Percentiles rank a stretch among this genome's conserved stretches.
phyloP scores from a whole-genome alignment of 1,140 invertebrate species.

The Hycleus cichorii region DNA sequence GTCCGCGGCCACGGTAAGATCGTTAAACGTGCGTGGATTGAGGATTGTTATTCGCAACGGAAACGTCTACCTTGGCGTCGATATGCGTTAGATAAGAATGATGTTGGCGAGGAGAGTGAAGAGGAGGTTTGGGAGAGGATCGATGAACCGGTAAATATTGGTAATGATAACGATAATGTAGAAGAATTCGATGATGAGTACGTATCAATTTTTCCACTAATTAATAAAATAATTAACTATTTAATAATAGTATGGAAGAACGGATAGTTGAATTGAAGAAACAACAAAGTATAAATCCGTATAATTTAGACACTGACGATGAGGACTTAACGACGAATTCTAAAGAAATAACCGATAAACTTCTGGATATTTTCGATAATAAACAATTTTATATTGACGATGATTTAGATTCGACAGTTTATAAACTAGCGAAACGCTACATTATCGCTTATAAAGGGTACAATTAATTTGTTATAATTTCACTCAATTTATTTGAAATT shows the following conservation, averaged over 20 bases:
- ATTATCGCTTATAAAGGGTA: conserved; percentile 36
- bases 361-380: conserved; percentile 24
- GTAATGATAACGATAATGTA: conserved; percentile 5
- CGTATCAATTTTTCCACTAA: conserved; percentile 9
- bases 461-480: conserved; percentile 4
- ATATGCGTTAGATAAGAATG: conserved; percentile 49
- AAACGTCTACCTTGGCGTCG: conserved; percentile 66
- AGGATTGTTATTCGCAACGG: conserved; percentile 55
- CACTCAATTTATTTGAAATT: background rate
- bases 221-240: background rate
- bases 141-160: conserved; percentile 5
- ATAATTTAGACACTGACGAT: conserved; percentile 12
- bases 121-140: conserved; percentile 44
- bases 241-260: conserved; percentile 4
- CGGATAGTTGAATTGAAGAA: conserved; percentile 1
- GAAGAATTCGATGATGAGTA: conserved; percentile 17
- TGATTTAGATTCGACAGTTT: conserved; percentile 20
- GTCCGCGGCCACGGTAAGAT: conserved; percentile 63
- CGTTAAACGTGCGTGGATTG: conserved; percentile 70
- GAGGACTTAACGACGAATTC: background rate
- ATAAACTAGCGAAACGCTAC: conserved; percentile 26
- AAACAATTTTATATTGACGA: conserved; percentile 33
- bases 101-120: conserved; percentile 45
- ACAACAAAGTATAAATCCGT: conserved; percentile 2
- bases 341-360: conserved; percentile 15